These are phyloP conservation scores for Bucorvus abyssinicus DNA, from an alignment of 2,797 vertebrate species.

Conservation along the genomic window DNA sequence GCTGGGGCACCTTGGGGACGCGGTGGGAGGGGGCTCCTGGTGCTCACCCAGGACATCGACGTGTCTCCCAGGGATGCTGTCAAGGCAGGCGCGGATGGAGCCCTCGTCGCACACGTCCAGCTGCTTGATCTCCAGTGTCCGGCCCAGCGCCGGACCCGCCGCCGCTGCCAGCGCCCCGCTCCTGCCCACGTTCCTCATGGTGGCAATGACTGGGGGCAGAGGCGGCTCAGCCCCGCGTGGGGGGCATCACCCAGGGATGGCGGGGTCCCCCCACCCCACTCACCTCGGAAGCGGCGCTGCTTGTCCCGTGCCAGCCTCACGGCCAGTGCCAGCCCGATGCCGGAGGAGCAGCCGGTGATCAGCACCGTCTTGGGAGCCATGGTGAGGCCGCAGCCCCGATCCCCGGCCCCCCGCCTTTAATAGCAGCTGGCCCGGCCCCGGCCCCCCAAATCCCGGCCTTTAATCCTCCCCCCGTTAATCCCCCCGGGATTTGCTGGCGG, in stretches of 20 bases:
- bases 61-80: conserved; percentile 79
- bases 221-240: not conserved
- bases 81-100: conserved; percentile 79
- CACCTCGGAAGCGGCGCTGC: conserved; percentile 77
- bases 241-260: not conserved
- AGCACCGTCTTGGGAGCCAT: conserved; percentile 74
- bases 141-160: conserved; percentile 70
- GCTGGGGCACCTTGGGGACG: accelerated
- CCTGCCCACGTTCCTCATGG: conserved; percentile 78
- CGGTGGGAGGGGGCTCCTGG: not conserved
- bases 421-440: not conserved
- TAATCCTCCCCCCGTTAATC: conserved; percentile 9
- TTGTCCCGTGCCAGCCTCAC: conserved; percentile 74
- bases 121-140: conserved; percentile 59
- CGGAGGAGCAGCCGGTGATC: conserved; percentile 77
- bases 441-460: not conserved
- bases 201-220: conserved; percentile 70
- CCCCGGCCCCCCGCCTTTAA: not conserved
- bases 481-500: not conserved
- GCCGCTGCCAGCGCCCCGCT: conserved; percentile 76
- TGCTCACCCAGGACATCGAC: conserved; percentile 77
- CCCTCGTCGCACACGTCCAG: conserved; percentile 80
- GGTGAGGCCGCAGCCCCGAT: not conserved
- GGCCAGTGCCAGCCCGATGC: conserved; percentile 77
- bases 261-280: not conserved